These are phyloP conservation scores for Poeciliopsis occidentalis DNA, from an alignment of 2,113 vertebrate species.

Conservation along the genomic window DNA sequence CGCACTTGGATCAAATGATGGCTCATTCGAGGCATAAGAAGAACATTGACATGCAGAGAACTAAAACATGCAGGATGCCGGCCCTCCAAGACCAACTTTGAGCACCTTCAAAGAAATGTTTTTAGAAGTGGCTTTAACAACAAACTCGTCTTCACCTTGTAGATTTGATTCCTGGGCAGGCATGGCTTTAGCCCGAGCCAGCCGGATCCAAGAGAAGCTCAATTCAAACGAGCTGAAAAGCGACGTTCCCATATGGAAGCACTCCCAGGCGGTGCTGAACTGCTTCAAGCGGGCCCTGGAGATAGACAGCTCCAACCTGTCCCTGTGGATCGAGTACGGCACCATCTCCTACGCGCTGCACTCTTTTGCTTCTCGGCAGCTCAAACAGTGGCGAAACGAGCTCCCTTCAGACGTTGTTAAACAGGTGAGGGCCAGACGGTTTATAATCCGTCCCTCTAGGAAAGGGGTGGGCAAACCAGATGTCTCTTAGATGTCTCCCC, in stretches of 20 bases:
- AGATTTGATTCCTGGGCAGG: conserved; percentile 99
- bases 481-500: no score
- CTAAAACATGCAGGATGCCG: no score
- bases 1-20: no score
- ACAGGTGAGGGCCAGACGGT: conserved; percentile 82
- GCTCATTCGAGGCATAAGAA: no score
- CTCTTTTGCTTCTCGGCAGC: conserved; percentile 93
- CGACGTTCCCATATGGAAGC: conserved; percentile 96
- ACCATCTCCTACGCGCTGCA: conserved; percentile 91
- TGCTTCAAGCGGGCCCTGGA: conserved; percentile 95
- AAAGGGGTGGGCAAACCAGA: no score
- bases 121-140: not conserved
- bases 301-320: conserved; percentile 92
- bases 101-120: no score
- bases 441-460: not conserved
- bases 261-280: conserved; percentile 89
- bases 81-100: no score
- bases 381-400: conserved; percentile 91
- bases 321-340: conserved; percentile 97
- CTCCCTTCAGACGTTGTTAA: conserved; percentile 88
- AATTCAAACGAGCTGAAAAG: conserved; percentile 98
- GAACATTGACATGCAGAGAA: no score
- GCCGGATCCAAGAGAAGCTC: conserved; percentile 96
- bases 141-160: conserved; percentile 2
- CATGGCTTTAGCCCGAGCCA: conserved; percentile 96